Percentiles rank a stretch among this genome's conserved stretches.
phyloP scores from a whole-genome alignment of 2,888 invertebrate genomes.

The Acanthosepion pharaonis region DNA sequence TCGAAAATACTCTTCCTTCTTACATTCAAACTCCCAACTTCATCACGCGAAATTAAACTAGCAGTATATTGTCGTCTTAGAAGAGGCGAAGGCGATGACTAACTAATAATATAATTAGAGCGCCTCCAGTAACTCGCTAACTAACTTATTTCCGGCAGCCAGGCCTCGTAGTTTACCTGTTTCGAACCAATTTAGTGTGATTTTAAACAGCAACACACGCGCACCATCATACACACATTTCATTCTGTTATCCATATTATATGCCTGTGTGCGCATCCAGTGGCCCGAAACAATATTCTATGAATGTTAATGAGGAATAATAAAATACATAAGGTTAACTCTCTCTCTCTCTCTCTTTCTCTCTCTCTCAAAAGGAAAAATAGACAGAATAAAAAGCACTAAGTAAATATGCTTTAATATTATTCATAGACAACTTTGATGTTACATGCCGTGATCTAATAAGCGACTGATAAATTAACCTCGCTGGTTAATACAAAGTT shows the following conservation, averaged over 20 bases:
- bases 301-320: neutral
- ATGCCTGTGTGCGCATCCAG: neutral
- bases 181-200: neutral
- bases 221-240: neutral
- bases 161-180: neutral
- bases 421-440: too few relatives aligned
- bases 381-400: too few relatives aligned
- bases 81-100: neutral
- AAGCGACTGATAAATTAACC: too few relatives aligned
- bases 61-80: neutral
- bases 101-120: constrained; percentile 21
- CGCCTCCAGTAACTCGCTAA: neutral
- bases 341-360: neutral
- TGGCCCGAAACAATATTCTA: neutral
- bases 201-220: too few relatives aligned
- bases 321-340: neutral
- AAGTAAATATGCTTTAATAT: too few relatives aligned
- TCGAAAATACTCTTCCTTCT: neutral
- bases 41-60: neutral
- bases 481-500: too few relatives aligned
- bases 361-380: neutral
- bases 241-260: neutral
- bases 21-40: constrained; percentile 5
- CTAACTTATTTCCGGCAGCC: constrained; percentile 17
- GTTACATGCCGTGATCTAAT: too few relatives aligned